Base-by-base conservation (phyloP, 2,888 invertebrate species). In the Acronicta alni region DNA sequence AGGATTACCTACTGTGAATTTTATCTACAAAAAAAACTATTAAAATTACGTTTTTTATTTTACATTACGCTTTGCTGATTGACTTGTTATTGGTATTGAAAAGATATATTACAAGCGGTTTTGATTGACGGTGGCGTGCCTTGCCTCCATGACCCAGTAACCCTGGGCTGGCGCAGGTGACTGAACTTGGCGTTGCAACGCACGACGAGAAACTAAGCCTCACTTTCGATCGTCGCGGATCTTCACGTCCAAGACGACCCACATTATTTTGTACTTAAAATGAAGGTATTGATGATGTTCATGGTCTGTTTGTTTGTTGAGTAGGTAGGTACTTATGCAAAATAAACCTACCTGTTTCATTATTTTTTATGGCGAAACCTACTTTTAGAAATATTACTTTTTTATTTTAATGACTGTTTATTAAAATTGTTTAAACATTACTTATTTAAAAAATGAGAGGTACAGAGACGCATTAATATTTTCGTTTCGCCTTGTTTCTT, bases 181-280 rank as follows among this genome's bases (percentile, higher is more conserved):
- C 73, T 85, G 82, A 88, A 88, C 88, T 82, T 82, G 76, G 67
- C 80, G 82, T 72, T 83, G 85, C 86, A 83, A 57, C 75, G 77
- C 80, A 81, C 86, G 83, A 82, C 86, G 83, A 83, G 86, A 87
- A 88, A 81, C 70, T 77, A 80, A 84, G 32, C 85, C 85, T 90
- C 88, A 90, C 90, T 91, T 91, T 92, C 89, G 80, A 81, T 86
- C 72, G 76, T 87, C 74, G 81, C 90, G 90, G 91, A 90, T 88
- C 82, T 88, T 77, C 71, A 67, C 72, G 69, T 66, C 54, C 58
- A 67, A 61, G 46, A 47, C 69, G 85, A 71, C 84, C 83, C 72
- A 83, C 74, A 78, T 81, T n/a, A n/a, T n/a, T n/a, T 67, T 70
- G 46, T 70, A 39, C 65, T 49, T 68, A 43, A 58, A 56, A 43